Evolutionary conservation across 2,113 vertebrate species (phyloP).

Genomic region (Pomatorhinus ruficollis): DNA sequence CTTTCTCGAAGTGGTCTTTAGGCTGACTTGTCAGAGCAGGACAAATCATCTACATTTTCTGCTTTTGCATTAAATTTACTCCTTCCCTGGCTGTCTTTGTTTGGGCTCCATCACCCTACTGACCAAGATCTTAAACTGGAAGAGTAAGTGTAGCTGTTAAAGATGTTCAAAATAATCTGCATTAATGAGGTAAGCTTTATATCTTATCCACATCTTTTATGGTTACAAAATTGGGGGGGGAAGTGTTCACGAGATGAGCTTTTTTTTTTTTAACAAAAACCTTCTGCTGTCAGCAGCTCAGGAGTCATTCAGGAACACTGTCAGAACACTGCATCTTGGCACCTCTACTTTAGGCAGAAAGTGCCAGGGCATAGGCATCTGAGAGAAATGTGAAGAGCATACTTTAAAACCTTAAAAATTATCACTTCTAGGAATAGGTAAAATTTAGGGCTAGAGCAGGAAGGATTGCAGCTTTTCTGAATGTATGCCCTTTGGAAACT

Average conservation of each 20-base stretch:
- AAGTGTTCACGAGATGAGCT: neutral
- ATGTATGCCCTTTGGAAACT: slow-evolving; percentile 54
- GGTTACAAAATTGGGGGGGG: neutral
- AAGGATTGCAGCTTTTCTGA: slow-evolving; percentile 18
- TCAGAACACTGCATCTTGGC: neutral
- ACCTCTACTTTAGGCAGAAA: neutral
- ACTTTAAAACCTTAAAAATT: slow-evolving; percentile 24
- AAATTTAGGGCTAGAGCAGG: slow-evolving; percentile 18
- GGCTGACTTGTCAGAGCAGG: neutral
- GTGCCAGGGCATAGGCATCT: neutral
- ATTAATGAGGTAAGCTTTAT: neutral
- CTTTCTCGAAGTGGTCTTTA: neutral
- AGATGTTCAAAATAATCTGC: neutral
- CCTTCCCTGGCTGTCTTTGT: neutral
- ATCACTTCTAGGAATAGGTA: slow-evolving; percentile 13
- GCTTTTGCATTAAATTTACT: neutral
- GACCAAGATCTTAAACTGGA: neutral
- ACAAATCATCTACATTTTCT: neutral
- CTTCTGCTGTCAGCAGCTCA: neutral
- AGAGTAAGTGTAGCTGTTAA: neutral
- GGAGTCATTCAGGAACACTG: neutral
- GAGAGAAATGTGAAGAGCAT: neutral
- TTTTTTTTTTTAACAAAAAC: neutral
- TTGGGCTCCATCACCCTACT: neutral
- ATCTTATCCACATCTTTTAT: neutral